Evolutionary conservation across 2,888 invertebrate species (phyloP), one percentile per base, ranked within the genome.

Genomic region (Trichogramma evanescens): DNA sequence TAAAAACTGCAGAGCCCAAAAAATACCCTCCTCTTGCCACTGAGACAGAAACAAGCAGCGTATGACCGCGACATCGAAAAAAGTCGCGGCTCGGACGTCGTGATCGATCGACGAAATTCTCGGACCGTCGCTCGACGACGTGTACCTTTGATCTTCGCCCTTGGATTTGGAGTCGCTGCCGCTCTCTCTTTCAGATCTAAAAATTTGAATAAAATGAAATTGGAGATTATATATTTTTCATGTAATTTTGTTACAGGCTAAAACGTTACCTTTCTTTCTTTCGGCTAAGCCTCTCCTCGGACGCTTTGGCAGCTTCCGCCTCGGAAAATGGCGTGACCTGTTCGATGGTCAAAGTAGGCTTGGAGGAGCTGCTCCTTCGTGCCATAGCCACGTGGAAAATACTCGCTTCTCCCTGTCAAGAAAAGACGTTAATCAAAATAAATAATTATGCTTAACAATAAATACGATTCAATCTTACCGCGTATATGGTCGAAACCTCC

Each of bases 21-120:
- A 93, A 8, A 98, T 89, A 0, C 99, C 99, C 76, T 98, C 97
- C 75, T 98, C 97, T 74, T 93, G 90, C 99, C 99, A 99, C 73
- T 96, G 95, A 0, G 93, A 86, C 63, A 96, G 91, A 74, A 99
- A 96, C 9, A 99, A 83, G 75, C 98, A 97, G 56, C 98, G 84
- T 58, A 99, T 79, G 0, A 98, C 96, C 3, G 96, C 95, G 0
- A 99, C 93, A 77, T 99, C 99, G 59, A 99, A 82, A 77, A 95
- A 97, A 1, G 95, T 96, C 0, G 99, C 99, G 26, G 92, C 88
- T 9, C 88, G 84, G 2, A 90, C 82, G 80, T 91, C 85, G 6
- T 65, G 53, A 43, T 71, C 70, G 3, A 70, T 76, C 26, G 67
- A 72, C 62, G 59, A 49, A 40, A 67, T 59, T 63, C 68, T 72